Conservation (phyloP, 1,140 invertebrate species). For the Drosophila serrata region DNA sequence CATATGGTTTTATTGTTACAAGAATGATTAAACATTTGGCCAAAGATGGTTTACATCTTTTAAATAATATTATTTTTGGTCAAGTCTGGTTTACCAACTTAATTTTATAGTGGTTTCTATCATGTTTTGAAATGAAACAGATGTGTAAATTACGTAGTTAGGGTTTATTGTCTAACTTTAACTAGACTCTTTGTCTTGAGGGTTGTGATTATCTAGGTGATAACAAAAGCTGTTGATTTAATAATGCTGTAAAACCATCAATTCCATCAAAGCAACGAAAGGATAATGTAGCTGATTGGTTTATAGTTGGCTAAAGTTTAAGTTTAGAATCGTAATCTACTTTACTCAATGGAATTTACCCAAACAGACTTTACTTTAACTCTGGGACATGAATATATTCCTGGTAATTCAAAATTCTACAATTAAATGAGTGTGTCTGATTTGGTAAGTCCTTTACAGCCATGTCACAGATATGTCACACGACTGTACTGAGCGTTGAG, state of each 20-base stretch:
- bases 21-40: neutral
- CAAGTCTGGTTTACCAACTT: neutral
- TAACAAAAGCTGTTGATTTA: constrained; percentile 1
- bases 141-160: neutral
- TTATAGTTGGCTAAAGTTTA: neutral
- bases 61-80: neutral
- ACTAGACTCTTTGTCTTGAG: neutral
- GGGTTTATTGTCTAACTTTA: neutral
- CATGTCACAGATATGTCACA: constrained; percentile 35
- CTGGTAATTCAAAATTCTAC: neutral
- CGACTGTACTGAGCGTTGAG: constrained; percentile 20
- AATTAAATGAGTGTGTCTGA: constrained; percentile 21
- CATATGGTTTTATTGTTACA: neutral
- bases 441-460: constrained; percentile 24
- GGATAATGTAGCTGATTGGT: neutral
- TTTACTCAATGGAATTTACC: neutral
- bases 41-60: neutral
- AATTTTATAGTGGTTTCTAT: neutral
- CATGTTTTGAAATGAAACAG: neutral
- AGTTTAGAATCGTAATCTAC: neutral
- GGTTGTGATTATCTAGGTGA: neutral
- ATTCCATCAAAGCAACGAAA: neutral
- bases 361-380: neutral
- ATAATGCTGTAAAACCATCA: constrained; percentile 8
- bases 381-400: neutral